Base-by-base conservation (phyloP, 2,113 vertebrate genomes). In the Amphiprion percula region DNA sequence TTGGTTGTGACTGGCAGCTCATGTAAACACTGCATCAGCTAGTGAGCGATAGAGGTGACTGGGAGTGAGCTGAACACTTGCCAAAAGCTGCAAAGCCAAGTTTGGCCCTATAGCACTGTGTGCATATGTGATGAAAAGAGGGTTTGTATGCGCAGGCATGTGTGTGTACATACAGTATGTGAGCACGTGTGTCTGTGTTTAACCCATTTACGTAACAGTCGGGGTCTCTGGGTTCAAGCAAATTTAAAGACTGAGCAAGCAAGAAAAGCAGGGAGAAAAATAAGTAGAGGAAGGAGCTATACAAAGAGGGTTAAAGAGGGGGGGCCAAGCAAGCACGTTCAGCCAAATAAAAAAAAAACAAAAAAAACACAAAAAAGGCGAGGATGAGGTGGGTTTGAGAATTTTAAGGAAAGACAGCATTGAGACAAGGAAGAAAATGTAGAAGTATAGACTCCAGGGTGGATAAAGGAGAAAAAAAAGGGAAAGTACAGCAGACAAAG, bases 1-100 rank as follows among this genome's bases (percentile, higher is more conserved):
- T 90, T 87, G 79, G 90, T 88, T 88, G 87, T 91, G 90, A 92
- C 88, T 93, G 91, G 91, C 91, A 92, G 90, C 78, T 92, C 91
- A 80, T 91, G 90, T 92, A 93, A 91, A 92, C 90, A 91, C 83
- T 84, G 86, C 87, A 91, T 90, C 90, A 87, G 87, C 86, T 59
- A 90, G 91, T 79, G 72, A 87, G 88, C 79, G 67, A 90, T 88
- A 88, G 91, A 86, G 72, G 82, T 87, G 82, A 82, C 80, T n/a
- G 79, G 68, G 82, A 87, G 86, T 83, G 83, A 89, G 80, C 76
- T 92, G 92, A 91, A 88, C 33, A 24, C 28, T 80, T 86, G 91
- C 92, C 92, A 92, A 92, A 89, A 88, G 74, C 86, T 86, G 91
- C 87, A 91, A 90, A 90, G 87, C 84, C 80, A 89, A 90, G 88